Percentiles rank a stretch among this genome's conserved stretches.
Conservation (phyloP, 2,888 invertebrate species). For the Tetragnatha montana region DNA sequence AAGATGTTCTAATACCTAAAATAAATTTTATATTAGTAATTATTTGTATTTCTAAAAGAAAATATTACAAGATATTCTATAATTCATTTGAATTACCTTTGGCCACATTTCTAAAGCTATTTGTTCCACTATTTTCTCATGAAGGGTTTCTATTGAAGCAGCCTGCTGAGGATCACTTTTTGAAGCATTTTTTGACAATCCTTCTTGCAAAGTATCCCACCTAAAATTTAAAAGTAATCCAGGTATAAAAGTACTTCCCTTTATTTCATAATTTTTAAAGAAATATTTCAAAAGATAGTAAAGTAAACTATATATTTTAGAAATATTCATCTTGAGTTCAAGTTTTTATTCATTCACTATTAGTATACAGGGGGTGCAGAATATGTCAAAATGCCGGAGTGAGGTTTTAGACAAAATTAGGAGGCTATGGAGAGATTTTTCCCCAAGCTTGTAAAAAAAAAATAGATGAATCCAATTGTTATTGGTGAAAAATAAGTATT, state of each 20-base stretch:
- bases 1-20: slow-evolving; percentile 9
- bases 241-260: too few relatives aligned
- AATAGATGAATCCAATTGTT: too few relatives aligned
- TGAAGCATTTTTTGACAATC: background rate
- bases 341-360: too few relatives aligned
- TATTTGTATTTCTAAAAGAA: background rate
- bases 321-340: too few relatives aligned
- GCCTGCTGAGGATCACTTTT: background rate
- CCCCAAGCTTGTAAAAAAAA: background rate
- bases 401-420: too few relatives aligned
- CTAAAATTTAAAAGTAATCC: background rate
- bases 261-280: too few relatives aligned
- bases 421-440: too few relatives aligned
- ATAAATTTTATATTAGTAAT: background rate
- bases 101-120: slow-evolving; percentile 58
- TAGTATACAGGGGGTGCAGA: too few relatives aligned
- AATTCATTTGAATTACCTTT: slow-evolving; percentile 34
- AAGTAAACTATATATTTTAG: too few relatives aligned
- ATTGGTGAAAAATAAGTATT: background rate
- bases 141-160: slow-evolving; percentile 13
- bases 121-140: slow-evolving; percentile 62
- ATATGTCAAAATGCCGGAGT: too few relatives aligned
- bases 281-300: too few relatives aligned
- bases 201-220: slow-evolving; percentile 6
- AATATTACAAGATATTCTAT: background rate